phyloP scores from a whole-genome alignment of 2,888 invertebrate genomes.

The Nomada fucata region DNA sequence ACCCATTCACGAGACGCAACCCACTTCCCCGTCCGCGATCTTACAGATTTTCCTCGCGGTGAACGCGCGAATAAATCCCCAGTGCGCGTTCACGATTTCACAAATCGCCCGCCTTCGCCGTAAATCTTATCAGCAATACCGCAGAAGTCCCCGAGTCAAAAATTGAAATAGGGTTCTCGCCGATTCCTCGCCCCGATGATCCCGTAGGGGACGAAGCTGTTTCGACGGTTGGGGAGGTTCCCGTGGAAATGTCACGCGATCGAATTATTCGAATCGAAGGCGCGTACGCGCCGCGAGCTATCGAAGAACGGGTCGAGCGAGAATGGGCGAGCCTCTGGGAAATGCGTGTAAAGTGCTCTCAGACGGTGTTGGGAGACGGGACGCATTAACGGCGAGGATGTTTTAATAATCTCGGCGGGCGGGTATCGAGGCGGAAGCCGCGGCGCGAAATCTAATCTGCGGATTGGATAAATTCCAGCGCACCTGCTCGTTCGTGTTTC shows the following conservation, averaged over 20 bases:
- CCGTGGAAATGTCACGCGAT: constrained; percentile 52
- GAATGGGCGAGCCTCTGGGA: constrained; percentile 39
- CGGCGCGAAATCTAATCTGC: constrained; percentile 47
- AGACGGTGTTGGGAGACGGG: constrained; percentile 32
- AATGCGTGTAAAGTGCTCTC: constrained; percentile 48
- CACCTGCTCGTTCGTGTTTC: constrained; percentile 1
- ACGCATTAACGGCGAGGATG: constrained; percentile 59
- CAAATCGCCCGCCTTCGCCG: constrained; percentile 17
- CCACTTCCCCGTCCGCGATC: neutral
- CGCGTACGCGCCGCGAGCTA: neutral
- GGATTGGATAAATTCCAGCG: constrained; percentile 53
- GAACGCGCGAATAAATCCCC: constrained; percentile 1
- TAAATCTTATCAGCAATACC: constrained; percentile 52
- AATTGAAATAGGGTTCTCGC: constrained; percentile 6
- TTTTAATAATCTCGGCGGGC: constrained; percentile 62
- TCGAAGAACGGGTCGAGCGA: neutral
- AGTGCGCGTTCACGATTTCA: constrained; percentile 3
- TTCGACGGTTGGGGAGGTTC: constrained; percentile 46
- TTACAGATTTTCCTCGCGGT: neutral
- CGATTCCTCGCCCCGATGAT: constrained; percentile 6
- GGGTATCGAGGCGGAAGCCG: constrained; percentile 26
- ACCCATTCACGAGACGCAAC: neutral
- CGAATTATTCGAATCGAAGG: constrained; percentile 65
- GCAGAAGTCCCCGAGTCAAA: neutral
- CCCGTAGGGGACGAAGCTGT: constrained; percentile 42